Evolutionary conservation across 2,113 vertebrate species (phyloP), one percentile per base, ranked within the genome.

Genomic region (Alethe diademata): DNA sequence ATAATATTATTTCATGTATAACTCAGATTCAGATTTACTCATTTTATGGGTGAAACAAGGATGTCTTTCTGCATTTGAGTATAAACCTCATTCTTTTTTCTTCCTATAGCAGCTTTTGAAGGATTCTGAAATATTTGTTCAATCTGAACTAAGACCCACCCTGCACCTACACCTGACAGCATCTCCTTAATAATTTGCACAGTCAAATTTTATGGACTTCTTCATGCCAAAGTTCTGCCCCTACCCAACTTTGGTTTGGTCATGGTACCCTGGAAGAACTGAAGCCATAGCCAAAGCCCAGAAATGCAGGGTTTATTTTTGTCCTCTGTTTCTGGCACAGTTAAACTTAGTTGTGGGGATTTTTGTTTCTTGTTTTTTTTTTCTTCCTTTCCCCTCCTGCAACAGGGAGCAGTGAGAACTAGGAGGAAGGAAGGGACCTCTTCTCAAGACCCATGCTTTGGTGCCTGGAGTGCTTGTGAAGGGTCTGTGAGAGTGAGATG

Each of bases 81-180:
- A 45, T 48, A 40, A 61, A 74, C 2, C 11, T 56, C 0, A 0
- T 35, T 69, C 7, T 54, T 36, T 72, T 81, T 64, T 24, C 20
- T 88, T 62, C 22, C 4, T 48, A 7, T 25, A 36, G 11, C 11
- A 38, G 24, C 22, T n/a, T 50, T n/a, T 62, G 67, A 75, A 88
- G 38, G 38, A 66, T 66, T 89, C 51, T 66, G 38, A 15, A 69
- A 23, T 29, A 45, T 54, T 24, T 83, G 8, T 16, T 67, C 17
- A n/a, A 1, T 53, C n/a, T 75, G 19, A 87, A 45, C 26, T 33
- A n/a, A 36, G 28, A 79, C 11, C 18, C 4, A 31, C 15, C 5
- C 13, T 3, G 1, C 3, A 16, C 7, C 5, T 15, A 6, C 3
- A 38, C 10, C 3, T 1, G 0, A 6, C 4, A 74, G 12, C 23